phyloP scores from a whole-genome alignment of 2,113 vertebrate species.

The Gadus macrocephalus region DNA sequence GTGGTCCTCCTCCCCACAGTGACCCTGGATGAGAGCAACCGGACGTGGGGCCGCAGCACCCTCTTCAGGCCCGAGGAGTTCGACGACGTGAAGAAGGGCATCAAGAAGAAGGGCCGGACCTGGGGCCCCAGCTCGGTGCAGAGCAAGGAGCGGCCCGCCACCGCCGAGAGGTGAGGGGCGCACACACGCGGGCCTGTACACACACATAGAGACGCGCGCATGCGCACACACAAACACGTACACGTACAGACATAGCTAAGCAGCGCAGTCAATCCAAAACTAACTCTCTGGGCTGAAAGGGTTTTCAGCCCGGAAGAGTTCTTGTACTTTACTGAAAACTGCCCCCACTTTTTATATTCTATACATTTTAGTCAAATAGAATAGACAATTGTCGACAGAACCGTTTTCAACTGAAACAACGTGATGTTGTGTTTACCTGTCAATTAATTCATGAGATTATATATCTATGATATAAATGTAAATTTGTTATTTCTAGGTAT shows the following conservation, averaged over 20 bases:
- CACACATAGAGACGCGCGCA: too few species aligned
- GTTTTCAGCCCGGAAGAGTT: too few species aligned
- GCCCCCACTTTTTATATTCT: background rate
- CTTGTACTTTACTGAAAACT: too few species aligned
- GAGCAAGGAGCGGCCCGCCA: conserved; percentile 81
- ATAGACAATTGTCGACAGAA: too few species aligned
- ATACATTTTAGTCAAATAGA: too few species aligned
- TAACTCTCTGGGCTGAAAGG: too few species aligned
- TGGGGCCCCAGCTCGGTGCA: conserved; percentile 93
- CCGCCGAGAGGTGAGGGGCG: conserved; percentile 80
- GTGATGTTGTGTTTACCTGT: background rate
- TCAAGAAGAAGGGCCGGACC: conserved; percentile 92
- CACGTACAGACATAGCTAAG: too few species aligned
- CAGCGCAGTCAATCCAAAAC: too few species aligned
- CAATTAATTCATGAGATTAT: too few species aligned
- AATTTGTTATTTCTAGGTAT: too few species aligned
- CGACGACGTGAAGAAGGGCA: conserved; percentile 84
- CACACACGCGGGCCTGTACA: background rate
- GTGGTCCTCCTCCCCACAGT: conserved; percentile 60
- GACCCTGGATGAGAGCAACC: conserved; percentile 91
- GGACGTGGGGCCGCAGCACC: conserved; percentile 86
- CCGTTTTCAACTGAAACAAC: background rate
- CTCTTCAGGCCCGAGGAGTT: conserved; percentile 88
- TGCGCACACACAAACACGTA: too few species aligned
- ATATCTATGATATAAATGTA: too few species aligned